Evolutionary conservation across 2,797 vertebrate species (phyloP).

Genomic region (Cirrhinus mrigala): DNA sequence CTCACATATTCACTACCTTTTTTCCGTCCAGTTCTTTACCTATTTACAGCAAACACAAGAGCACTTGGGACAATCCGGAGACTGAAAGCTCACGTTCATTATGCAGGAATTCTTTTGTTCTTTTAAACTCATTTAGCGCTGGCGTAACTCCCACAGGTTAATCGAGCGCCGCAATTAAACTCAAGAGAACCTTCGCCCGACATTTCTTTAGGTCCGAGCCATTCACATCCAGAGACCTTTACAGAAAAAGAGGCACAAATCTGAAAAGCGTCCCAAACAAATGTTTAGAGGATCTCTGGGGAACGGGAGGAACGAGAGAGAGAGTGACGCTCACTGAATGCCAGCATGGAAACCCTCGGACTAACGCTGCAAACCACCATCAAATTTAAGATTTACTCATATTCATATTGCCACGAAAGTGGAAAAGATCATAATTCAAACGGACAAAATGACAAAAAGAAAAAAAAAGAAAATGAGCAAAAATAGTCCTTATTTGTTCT

Average conservation of each 20-base stretch:
- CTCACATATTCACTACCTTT: constrained; percentile 31
- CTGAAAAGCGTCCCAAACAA: constrained; percentile 79
- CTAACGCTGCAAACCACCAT: constrained; percentile 49
- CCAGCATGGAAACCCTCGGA: constrained; percentile 26
- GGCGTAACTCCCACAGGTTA: constrained; percentile 77
- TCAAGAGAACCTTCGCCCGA: constrained; percentile 55
- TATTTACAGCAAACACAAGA: constrained; percentile 56
- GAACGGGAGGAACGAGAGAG: constrained; percentile 58
- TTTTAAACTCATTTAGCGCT: constrained; percentile 73
- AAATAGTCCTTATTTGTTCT: constrained; percentile 65
- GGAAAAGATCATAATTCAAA: constrained; percentile 54
- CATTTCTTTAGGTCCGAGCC: constrained; percentile 64
- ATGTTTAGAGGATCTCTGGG: constrained; percentile 66
- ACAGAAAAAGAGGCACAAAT: constrained; percentile 76
- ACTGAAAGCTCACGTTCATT: constrained; percentile 67
- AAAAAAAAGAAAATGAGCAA: constrained; percentile 54
- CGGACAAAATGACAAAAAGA: constrained; percentile 43
- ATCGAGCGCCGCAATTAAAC: constrained; percentile 80
- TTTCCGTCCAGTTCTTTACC: constrained; percentile 50
- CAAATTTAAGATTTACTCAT: constrained; percentile 40
- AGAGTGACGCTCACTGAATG: neutral
- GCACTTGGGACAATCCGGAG: constrained; percentile 52
- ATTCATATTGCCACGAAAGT: constrained; percentile 55
- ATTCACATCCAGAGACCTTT: constrained; percentile 72
- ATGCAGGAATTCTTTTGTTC: constrained; percentile 80